These are phyloP conservation scores for Panorpa germanica DNA, from an alignment of 2,888 invertebrate genomes.

Conservation along the genomic window DNA sequence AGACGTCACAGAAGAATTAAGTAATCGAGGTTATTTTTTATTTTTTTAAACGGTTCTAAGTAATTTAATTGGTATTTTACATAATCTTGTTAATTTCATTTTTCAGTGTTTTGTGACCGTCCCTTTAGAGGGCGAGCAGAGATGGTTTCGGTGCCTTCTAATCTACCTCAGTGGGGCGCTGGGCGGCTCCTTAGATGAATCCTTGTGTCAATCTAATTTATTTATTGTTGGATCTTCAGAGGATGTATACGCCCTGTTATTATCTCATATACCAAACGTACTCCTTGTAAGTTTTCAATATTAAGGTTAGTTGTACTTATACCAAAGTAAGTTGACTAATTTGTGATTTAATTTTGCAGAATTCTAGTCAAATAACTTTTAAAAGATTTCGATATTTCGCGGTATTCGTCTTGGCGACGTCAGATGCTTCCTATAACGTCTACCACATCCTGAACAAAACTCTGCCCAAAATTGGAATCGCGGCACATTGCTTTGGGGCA, in stretches of 20 bases:
- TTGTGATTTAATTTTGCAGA: conserved; percentile 20
- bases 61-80: too few relatives aligned
- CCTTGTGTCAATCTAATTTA: conserved; percentile 51
- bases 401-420: too few relatives aligned
- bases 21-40: too few relatives aligned
- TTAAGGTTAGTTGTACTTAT: conserved; percentile 3
- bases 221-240: conserved; percentile 78
- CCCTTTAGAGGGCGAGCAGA: conserved; percentile 50
- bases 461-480: conserved; percentile 40
- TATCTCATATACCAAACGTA: conserved; percentile 73
- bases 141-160: conserved; percentile 43
- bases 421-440: too few relatives aligned
- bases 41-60: too few relatives aligned
- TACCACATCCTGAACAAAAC: conserved; percentile 25
- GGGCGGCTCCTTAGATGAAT: conserved; percentile 56
- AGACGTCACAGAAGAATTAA: too few relatives aligned
- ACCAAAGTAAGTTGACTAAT: conserved; percentile 8
- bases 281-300: conserved; percentile 31
- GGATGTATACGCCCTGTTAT: conserved; percentile 74
- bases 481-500: conserved; percentile 52
- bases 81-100: too few relatives aligned
- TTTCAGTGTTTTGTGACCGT: conserved; percentile 27
- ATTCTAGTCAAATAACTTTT: conserved; percentile 24
- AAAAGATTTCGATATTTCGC: conserved; percentile 33
- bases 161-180: conserved; percentile 61